Evolutionary conservation across 1,140 invertebrate species (phyloP).

Genomic region (Cryptotermes secundus): DNA sequence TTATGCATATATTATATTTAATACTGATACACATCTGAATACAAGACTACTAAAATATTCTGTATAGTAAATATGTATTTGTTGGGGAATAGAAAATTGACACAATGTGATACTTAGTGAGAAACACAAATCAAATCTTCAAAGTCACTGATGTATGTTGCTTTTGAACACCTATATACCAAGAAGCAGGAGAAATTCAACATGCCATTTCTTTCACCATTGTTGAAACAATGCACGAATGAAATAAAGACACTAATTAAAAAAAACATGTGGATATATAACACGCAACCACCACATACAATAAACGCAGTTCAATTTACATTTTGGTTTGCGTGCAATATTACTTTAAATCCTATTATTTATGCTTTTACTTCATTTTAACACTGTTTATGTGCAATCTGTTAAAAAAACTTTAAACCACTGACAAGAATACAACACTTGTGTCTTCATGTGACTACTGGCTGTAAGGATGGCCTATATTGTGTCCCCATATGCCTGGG

Average conservation of each 20-base stretch:
- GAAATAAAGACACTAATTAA: not conserved
- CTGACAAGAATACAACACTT: slow-evolving; percentile 28
- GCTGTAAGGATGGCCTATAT: slow-evolving; percentile 28
- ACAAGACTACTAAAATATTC: not conserved
- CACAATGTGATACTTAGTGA: not conserved
- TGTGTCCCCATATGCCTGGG: slow-evolving; percentile 27
- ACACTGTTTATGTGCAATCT: slow-evolving; percentile 6
- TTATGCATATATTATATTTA: not conserved
- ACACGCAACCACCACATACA: slow-evolving; percentile 11
- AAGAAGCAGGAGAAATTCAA: not conserved
- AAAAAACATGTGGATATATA: not conserved
- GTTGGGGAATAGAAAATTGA: not conserved
- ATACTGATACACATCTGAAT: slow-evolving; percentile 13
- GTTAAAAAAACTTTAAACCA: slow-evolving; percentile 22
- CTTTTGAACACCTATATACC: not conserved
- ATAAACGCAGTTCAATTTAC: not conserved
- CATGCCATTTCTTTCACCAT: not conserved
- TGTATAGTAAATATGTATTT: slow-evolving; percentile 1
- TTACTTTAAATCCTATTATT: not conserved
- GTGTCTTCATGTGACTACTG: slow-evolving; percentile 26
- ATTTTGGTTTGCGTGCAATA: not conserved
- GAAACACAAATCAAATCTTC: not conserved
- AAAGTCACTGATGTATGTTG: not conserved
- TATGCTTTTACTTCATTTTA: not conserved
- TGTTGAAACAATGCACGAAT: not conserved